These are phyloP conservation scores for Potamarius usumacintae DNA, from an alignment of 2,113 vertebrate species.

Conservation along the genomic window DNA sequence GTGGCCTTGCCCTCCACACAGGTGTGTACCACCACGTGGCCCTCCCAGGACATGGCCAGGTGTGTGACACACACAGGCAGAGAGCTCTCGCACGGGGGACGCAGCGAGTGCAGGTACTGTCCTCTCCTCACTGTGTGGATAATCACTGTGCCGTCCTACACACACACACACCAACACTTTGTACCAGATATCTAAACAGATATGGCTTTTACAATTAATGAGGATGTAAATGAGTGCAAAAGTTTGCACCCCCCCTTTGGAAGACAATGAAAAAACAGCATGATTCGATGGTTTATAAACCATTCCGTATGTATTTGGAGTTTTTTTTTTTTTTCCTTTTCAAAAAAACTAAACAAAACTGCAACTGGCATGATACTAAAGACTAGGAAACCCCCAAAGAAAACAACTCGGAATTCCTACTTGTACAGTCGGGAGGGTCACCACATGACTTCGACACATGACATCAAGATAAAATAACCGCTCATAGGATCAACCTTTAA, in stretches of 20 bases:
- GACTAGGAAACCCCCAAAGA: background rate
- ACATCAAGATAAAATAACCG: too few species aligned
- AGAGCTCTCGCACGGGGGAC: conserved; percentile 87
- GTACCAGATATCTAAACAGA: background rate
- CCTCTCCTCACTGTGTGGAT: conserved; percentile 86
- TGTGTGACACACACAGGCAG: conserved; percentile 83
- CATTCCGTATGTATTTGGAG: background rate
- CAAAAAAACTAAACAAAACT: too few species aligned
- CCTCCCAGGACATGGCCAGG: conserved; percentile 91
- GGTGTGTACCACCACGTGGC: conserved; percentile 88
- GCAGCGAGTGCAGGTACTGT: conserved; percentile 88
- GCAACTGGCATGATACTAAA: background rate
- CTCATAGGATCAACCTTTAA: too few species aligned
- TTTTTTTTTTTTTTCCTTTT: too few species aligned
- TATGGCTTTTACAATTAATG: background rate
- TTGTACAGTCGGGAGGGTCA: too few species aligned
- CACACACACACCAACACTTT: background rate
- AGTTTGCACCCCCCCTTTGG: background rate
- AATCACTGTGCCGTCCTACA: conserved; percentile 90
- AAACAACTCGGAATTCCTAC: too few species aligned
- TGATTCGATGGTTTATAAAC: too few species aligned
- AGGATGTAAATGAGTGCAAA: background rate
- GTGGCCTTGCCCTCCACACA: conserved; percentile 87
- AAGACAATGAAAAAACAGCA: background rate
- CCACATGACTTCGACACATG: too few species aligned